Base-by-base conservation (phyloP, 2,888 invertebrate genomes). In the Limenitis camilla region DNA sequence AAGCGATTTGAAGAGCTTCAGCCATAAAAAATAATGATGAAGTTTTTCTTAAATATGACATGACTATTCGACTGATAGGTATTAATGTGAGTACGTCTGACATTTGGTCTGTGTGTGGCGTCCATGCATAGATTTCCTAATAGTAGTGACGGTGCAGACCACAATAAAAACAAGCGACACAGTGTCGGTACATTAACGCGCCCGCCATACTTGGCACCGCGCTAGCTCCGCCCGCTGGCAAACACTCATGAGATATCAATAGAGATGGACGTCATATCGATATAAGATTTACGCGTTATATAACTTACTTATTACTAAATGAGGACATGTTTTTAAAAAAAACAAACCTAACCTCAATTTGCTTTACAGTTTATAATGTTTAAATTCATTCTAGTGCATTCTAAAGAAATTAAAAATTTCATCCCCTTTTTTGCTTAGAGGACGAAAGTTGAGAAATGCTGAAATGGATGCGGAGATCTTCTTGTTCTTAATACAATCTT, bases 121-220 rank as follows among this genome's bases (percentile, higher is more conserved):
- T 53, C 53, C 49, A 53, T 55, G 57, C 57, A 57, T 54, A 54
- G 57, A 52, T 52, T 52, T 49, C 51, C 49, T 57, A 78, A 78
- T 77, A 56, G 49, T 49, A 75, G 75, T 71, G 67, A 68, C 64
- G 61, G 69, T 65, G 65, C 73, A 68, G 71, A 70, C 64, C 66
- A 75, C 77, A 78, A 79, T 71, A 76, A 82, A 81, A 81, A 78
- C 76, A 80, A 71, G 74, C 75, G 73, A 74, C 64, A 67, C 65
- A 71, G 72, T 72, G 76, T 67, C 70, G 80, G 66, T 81, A 83
- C 81, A 87, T 85, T 87, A 87, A 74, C 86, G 85, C 78, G 82
- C 83, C 74, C 81, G 79, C 81, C 85, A 87, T 87, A 83, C 74
- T 86, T 87, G 86, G 85, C 85, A 85, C 76, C 74, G 65, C 68